Conservation (phyloP, 2,888 invertebrate genomes). For the Lamellibrachia satsuma region DNA sequence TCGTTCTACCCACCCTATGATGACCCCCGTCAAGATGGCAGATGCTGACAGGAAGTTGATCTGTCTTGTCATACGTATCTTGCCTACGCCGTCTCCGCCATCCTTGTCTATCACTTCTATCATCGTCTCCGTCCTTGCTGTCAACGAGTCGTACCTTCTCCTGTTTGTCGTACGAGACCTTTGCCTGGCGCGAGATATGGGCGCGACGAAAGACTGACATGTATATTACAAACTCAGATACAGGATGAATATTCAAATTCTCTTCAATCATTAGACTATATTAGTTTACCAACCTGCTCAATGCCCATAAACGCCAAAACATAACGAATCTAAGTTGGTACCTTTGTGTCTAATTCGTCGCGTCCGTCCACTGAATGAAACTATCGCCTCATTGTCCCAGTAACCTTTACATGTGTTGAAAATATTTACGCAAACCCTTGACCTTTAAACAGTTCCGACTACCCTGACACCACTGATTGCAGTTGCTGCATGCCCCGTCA, state of each 20-base stretch:
- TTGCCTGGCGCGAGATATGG: neutral
- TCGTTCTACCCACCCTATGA: constrained; percentile 8
- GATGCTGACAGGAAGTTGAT: constrained; percentile 20
- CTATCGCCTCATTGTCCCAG: neutral
- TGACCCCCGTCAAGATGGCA: neutral
- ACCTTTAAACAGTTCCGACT: neutral
- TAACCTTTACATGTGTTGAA: neutral
- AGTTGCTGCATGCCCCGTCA: neutral
- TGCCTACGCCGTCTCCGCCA: neutral
- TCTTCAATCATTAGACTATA: neutral
- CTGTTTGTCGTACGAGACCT: neutral
- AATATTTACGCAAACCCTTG: neutral
- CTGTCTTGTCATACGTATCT: constrained; percentile 6
- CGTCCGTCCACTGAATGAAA: neutral
- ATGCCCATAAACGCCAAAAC: neutral
- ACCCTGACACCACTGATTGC: neutral
- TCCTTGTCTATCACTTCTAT: neutral
- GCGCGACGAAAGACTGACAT: neutral
- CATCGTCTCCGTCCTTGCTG: neutral
- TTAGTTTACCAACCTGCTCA: neutral
- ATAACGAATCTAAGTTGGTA: neutral
- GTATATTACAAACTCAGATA: neutral
- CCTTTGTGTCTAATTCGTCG: neutral
- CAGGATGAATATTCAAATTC: neutral
- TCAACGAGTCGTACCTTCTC: neutral